These are phyloP conservation scores for Morone saxatilis DNA, from an alignment of 2,113 vertebrate species.

Conservation along the genomic window DNA sequence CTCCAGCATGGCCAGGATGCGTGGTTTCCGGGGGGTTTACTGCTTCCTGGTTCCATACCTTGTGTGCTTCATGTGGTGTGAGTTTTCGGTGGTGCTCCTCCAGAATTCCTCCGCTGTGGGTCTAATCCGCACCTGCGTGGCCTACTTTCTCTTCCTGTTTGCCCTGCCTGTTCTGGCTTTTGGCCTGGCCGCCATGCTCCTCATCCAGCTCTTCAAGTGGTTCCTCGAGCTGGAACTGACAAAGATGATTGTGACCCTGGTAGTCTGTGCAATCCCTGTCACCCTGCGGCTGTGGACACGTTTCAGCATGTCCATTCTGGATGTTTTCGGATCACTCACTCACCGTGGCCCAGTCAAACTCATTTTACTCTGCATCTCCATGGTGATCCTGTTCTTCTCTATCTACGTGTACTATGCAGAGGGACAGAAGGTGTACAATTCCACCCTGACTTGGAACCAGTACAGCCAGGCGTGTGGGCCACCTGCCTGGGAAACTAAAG, in stretches of 20 bases:
- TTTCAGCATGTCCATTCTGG: slow-evolving; percentile 87
- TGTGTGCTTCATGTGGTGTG: slow-evolving; percentile 99
- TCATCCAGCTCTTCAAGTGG: slow-evolving; percentile 92
- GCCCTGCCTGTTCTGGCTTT: slow-evolving; percentile 90
- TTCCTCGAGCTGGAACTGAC: slow-evolving; percentile 91
- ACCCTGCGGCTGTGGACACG: slow-evolving; percentile 91
- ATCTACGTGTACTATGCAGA: slow-evolving; percentile 93
- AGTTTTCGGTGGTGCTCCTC: slow-evolving; percentile 92
- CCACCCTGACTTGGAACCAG: slow-evolving; percentile 92
- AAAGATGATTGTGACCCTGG: slow-evolving; percentile 90
- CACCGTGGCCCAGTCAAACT: slow-evolving; percentile 93
- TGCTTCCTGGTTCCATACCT: slow-evolving; percentile 96
- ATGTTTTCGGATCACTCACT: slow-evolving; percentile 86
- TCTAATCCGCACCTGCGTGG: slow-evolving; percentile 92
- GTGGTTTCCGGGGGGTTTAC: slow-evolving; percentile 93
- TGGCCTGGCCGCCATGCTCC: slow-evolving; percentile 87
- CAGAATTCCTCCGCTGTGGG: slow-evolving; percentile 90
- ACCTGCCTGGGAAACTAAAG: slow-evolving; percentile 91
- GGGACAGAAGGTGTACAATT: slow-evolving; percentile 96
- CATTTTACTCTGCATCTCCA: slow-evolving; percentile 93
- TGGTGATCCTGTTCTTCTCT: slow-evolving; percentile 92
- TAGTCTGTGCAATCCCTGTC: slow-evolving; percentile 88
- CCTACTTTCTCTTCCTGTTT: slow-evolving; percentile 96
- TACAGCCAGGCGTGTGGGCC: slow-evolving; percentile 92
- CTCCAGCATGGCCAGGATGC: slow-evolving; percentile 89